Conservation (phyloP, 2,113 vertebrate species). For the Rostratula benghalensis region DNA sequence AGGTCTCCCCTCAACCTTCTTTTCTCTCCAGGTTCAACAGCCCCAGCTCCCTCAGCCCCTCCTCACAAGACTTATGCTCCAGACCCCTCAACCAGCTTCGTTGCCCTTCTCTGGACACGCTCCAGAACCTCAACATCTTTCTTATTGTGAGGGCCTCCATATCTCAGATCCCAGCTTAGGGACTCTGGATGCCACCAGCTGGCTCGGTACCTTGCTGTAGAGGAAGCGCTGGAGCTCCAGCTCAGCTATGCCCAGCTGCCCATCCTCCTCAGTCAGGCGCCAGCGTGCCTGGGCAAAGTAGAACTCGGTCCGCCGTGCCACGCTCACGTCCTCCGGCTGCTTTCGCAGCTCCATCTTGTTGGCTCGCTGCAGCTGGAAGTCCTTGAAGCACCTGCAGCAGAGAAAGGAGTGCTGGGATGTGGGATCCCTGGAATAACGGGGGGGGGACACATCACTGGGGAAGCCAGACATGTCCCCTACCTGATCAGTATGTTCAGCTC, state of each 20-base stretch:
- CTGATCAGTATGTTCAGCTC: slow-evolving; percentile 98
- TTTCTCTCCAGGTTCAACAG: background rate
- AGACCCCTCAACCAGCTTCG: background rate
- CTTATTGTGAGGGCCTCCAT: background rate
- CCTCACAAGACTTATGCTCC: background rate
- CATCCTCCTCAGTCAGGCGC: slow-evolving; percentile 96
- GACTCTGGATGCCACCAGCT: background rate
- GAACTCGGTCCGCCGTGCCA: slow-evolving; percentile 92
- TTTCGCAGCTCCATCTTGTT: slow-evolving; percentile 97
- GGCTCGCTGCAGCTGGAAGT: slow-evolving; percentile 94
- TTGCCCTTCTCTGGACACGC: background rate
- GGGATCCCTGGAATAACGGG: background rate
- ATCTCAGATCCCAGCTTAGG: fast-evolving
- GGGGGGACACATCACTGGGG: fast-evolving
- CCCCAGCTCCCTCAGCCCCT: background rate
- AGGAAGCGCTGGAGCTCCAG: slow-evolving; percentile 96
- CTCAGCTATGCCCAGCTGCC: slow-evolving; percentile 96
- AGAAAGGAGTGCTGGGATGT: background rate
- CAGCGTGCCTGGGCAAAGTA: slow-evolving; percentile 97
- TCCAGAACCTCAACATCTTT: background rate
- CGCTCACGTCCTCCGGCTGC: slow-evolving; percentile 92
- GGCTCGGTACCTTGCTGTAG: slow-evolving; percentile 90
- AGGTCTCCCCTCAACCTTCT: background rate
- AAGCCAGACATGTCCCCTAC: slow-evolving; percentile 59
- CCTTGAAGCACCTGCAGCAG: slow-evolving; percentile 90